Base-by-base conservation (phyloP, 2,113 vertebrate genomes). In the Tympanuchus pallidicinctus region DNA sequence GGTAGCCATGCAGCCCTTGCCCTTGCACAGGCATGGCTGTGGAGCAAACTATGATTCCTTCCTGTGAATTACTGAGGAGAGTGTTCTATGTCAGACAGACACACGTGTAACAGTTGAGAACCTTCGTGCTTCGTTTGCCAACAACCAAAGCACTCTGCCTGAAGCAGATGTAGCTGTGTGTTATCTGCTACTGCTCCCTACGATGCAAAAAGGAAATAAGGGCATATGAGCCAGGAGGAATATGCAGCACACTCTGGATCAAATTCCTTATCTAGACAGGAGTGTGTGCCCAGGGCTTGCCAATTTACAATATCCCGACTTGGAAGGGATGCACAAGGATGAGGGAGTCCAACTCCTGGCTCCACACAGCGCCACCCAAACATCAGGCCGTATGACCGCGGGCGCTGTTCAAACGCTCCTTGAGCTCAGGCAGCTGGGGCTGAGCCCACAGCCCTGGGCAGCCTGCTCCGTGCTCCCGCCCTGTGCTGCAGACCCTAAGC, bases 121-220 rank as follows among this genome's bases (percentile, higher is more conserved):
- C 11, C 32, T 57, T 65, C 32, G 19, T 34, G 64, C 57, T 34
- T 38, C 5, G 1, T 11, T 65, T 50, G 32, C 66, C 36, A 36
- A 12, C 42, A 36, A 21, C 21, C 1, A 5, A 15, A 30, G 54
- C 11, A 10, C 9, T 18, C 5, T 48, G 59, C 36, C 14, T 73
- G 34, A 36, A 50, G 32, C 24, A 34, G 34, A 18, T 48, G 65
- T 14, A 34, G 16, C 21, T 3, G 27, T 48, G 25, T 4, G 1
- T 24, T 7, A 4, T 19, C 38, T 1, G 6, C 42, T 27, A 10
- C 34, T 20, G 36, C 21, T 66, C 9, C 52, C 43, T 0, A 1
- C 4, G 17, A 32, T 12, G 25, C 25, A 54, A 54, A 27, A 54
- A 28, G 50, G 50, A 28, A 28, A 54, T 28, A 15, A 27, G 50